These are phyloP conservation scores for Tiliacea aurago DNA, from an alignment of 2,888 invertebrate genomes.

Conservation along the genomic window DNA sequence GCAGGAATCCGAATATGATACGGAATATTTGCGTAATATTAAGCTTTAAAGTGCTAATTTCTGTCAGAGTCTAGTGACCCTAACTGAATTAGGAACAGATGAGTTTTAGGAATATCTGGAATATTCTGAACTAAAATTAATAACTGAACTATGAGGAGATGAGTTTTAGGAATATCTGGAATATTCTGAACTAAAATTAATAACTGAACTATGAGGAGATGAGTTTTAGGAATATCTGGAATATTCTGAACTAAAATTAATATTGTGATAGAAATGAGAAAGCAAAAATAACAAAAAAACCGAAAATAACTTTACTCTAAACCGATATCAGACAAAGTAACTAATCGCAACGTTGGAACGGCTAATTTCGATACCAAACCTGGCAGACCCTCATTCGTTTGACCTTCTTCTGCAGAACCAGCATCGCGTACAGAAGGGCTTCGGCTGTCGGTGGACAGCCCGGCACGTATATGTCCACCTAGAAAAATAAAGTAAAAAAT, in stretches of 20 bases:
- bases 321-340: background rate
- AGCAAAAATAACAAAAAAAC: slow-evolving; percentile 14
- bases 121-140: too few relatives aligned
- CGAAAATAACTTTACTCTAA: slow-evolving; percentile 40
- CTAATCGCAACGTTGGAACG: background rate
- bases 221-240: background rate
- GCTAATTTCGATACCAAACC: slow-evolving; percentile 81
- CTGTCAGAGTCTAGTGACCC: too few relatives aligned
- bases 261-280: background rate
- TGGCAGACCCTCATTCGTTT: slow-evolving; percentile 93
- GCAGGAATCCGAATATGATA: too few relatives aligned
- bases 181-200: too few relatives aligned
- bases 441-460: slow-evolving; percentile 99
- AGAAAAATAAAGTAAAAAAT: slow-evolving; percentile 15
- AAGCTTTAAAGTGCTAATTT: too few relatives aligned
- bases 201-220: background rate
- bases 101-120: too few relatives aligned
- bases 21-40: too few relatives aligned
- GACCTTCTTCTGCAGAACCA: slow-evolving; percentile 96
- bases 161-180: too few relatives aligned
- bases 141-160: too few relatives aligned
- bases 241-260: background rate
- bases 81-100: too few relatives aligned
- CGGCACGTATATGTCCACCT: slow-evolving; percentile 96
- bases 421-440: slow-evolving; percentile 95